Conservation (phyloP, 2,888 invertebrate species). For the Metallyticus violacea region DNA sequence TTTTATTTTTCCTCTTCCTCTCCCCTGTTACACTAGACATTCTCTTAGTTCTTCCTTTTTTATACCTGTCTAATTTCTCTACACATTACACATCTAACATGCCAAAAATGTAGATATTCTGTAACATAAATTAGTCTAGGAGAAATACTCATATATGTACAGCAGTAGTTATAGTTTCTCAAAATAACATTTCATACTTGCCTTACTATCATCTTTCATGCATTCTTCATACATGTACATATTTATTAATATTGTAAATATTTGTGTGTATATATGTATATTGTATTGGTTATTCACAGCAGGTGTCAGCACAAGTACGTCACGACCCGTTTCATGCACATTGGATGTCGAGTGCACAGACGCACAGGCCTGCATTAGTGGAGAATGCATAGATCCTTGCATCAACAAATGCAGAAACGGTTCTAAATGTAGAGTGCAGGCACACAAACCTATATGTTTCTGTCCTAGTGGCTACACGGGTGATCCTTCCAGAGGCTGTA, state of each 20-base stretch:
- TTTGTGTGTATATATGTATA: slow-evolving; percentile 41
- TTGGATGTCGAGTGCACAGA: slow-evolving; percentile 81
- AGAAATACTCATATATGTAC: slow-evolving; percentile 6
- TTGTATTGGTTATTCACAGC: slow-evolving; percentile 46
- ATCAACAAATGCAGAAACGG: slow-evolving; percentile 67
- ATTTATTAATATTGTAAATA: slow-evolving; percentile 32
- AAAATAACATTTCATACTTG: not conserved
- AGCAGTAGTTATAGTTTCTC: not conserved
- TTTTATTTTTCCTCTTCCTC: slow-evolving; percentile 30
- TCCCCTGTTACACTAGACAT: slow-evolving; percentile 27
- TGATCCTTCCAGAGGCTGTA: slow-evolving; percentile 31
- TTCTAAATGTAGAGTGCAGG: slow-evolving; percentile 76
- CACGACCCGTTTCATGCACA: slow-evolving; percentile 62
- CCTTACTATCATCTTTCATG: slow-evolving; percentile 4
- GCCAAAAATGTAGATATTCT: slow-evolving; percentile 20
- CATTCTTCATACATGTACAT: slow-evolving; percentile 23
- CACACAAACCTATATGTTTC: slow-evolving; percentile 79
- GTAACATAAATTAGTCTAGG: slow-evolving; percentile 1
- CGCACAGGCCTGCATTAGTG: slow-evolving; percentile 79
- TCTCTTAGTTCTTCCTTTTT: slow-evolving; percentile 28
- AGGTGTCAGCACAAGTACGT: slow-evolving; percentile 38
- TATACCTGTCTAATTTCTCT: slow-evolving; percentile 19
- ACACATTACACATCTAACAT: slow-evolving; percentile 35
- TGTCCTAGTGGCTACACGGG: slow-evolving; percentile 47
- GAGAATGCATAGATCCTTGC: slow-evolving; percentile 78